Evolutionary conservation across 1,140 invertebrate species (phyloP).

Genomic region (Macrostomum lignano): DNA sequence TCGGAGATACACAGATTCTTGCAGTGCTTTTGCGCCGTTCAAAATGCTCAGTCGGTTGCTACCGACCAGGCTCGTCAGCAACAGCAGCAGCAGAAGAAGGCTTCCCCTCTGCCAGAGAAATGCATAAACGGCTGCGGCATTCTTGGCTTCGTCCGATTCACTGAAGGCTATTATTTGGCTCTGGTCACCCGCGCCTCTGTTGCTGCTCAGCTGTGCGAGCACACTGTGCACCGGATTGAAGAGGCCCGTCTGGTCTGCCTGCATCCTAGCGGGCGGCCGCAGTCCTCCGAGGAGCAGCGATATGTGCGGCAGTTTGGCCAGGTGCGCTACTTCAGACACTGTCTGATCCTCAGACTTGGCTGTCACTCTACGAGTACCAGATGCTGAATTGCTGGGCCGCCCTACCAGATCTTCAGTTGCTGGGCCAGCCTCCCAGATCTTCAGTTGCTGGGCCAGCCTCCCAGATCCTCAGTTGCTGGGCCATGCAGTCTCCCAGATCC

Average conservation of each 20-base stretch:
- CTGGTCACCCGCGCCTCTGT: constrained; percentile 63
- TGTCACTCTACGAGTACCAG: neutral
- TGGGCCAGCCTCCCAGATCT: too few species aligned
- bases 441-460: too few species aligned
- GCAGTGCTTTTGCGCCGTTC: too few species aligned
- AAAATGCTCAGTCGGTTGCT: too few species aligned
- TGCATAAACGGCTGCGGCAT: constrained; percentile 7
- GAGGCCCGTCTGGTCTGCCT: neutral
- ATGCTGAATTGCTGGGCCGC: too few species aligned
- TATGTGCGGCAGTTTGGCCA: constrained; percentile 35
- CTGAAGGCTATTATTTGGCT: constrained; percentile 84
- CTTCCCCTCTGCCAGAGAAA: too few species aligned
- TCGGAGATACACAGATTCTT: too few species aligned
- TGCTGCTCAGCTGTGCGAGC: constrained; percentile 63
- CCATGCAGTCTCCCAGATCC: too few species aligned
- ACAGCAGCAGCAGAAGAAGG: too few species aligned
- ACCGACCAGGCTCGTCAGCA: too few species aligned
- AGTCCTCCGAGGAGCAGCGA: constrained; percentile 8
- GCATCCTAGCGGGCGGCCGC: neutral
- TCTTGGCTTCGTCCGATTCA: constrained; percentile 59
- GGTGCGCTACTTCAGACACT: neutral
- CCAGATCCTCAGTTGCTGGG: too few species aligned
- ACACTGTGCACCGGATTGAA: constrained; percentile 45
- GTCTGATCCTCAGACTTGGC: neutral
- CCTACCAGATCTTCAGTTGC: too few species aligned